phyloP scores from a whole-genome alignment of 2,888 invertebrate species.

The Colostygia pectinataria region DNA sequence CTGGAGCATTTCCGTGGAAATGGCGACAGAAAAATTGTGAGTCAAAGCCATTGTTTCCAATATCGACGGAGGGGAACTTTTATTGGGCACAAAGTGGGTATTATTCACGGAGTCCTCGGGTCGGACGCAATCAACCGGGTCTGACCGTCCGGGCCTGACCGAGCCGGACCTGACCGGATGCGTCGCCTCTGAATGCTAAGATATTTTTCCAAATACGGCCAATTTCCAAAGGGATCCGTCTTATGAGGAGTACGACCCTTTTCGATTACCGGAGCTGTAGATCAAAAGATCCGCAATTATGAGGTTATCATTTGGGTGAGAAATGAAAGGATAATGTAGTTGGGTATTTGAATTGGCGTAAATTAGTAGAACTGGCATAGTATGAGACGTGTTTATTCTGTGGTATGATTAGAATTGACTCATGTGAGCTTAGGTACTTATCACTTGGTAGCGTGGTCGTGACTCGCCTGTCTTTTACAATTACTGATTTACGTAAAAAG shows the following conservation, averaged over 20 bases:
- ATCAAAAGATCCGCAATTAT: conserved; percentile 72
- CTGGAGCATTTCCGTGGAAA: conserved; percentile 59
- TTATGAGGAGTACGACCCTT: conserved; percentile 72
- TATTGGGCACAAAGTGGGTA: conserved; percentile 80
- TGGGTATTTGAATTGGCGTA: conserved; percentile 10
- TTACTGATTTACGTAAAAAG: too few relatives aligned
- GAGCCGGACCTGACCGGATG: conserved; percentile 52
- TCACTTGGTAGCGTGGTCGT: too few relatives aligned
- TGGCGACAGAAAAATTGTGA: conserved; percentile 70
- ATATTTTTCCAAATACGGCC: conserved; percentile 76
- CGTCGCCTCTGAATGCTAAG: conserved; percentile 77
- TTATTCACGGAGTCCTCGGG: conserved; percentile 76
- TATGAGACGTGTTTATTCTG: neutral
- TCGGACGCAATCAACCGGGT: conserved; percentile 67
- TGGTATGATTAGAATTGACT: too few relatives aligned
- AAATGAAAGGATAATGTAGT: conserved; percentile 21
- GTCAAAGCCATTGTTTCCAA: conserved; percentile 80
- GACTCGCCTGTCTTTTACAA: too few relatives aligned
- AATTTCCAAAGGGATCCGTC: conserved; percentile 75
- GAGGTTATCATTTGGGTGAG: conserved; percentile 52
- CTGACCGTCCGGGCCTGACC: conserved; percentile 25
- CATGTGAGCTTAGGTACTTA: too few relatives aligned
- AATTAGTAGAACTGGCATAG: neutral
- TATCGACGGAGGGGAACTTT: conserved; percentile 74
- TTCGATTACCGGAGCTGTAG: conserved; percentile 71